A percentile compares a stretch with the other conserved stretches of the same genome.
phyloP scores from a whole-genome alignment of 2,888 invertebrate species.

The Gandaritis pyraliata region DNA sequence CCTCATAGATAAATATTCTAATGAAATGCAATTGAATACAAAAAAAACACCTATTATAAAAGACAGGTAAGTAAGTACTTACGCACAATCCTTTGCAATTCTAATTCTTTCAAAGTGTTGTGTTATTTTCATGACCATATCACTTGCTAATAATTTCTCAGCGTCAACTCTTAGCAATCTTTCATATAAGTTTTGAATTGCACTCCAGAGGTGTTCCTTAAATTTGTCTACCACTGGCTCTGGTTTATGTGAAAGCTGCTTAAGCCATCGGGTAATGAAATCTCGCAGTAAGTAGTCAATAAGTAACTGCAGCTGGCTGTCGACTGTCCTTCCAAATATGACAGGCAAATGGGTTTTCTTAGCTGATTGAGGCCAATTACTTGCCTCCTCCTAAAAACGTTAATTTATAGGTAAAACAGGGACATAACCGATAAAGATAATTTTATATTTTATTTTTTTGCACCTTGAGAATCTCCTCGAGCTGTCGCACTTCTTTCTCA shows the following conservation, averaged over 20 bases:
- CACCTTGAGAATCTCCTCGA: constrained; percentile 86
- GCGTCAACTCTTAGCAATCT: constrained; percentile 90
- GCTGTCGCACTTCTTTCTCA: constrained; percentile 85
- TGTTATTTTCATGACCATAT: constrained; percentile 91
- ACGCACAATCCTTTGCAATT: constrained; percentile 90
- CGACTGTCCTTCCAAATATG: constrained; percentile 93
- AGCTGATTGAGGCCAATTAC: constrained; percentile 65
- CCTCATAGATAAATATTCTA: too few species aligned
- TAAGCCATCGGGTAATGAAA: constrained; percentile 91
- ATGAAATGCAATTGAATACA: too few species aligned
- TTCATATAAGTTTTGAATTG: constrained; percentile 89
- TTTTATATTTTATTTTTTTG: constrained; percentile 2
- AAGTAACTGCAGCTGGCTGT: constrained; percentile 92
- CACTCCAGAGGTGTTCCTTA: constrained; percentile 93
- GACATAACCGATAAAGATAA: too few species aligned
- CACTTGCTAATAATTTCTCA: constrained; percentile 92
- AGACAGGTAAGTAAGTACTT: constrained; percentile 65
- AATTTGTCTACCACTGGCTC: constrained; percentile 86
- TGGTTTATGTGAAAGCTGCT: constrained; percentile 87
- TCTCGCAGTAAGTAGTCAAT: constrained; percentile 92
- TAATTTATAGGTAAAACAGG: not conserved
- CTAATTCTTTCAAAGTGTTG: constrained; percentile 94
- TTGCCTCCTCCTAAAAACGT: constrained; percentile 67
- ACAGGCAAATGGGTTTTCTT: constrained; percentile 87
- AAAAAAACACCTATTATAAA: not conserved